phyloP scores from a whole-genome alignment of 2,888 invertebrate genomes.

The Psylliodes chrysocephalus region DNA sequence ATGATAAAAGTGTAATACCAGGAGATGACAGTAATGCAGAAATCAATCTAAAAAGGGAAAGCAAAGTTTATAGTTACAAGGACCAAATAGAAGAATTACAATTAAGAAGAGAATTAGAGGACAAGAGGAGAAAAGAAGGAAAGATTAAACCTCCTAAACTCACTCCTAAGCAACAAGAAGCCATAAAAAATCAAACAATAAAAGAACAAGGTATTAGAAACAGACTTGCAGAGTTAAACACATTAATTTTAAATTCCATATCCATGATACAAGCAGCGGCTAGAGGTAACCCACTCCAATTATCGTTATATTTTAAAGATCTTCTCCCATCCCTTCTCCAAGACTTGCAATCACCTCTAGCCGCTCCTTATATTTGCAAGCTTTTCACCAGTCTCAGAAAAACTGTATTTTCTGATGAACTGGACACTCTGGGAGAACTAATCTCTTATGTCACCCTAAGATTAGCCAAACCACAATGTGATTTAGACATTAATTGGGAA shows the following conservation, averaged over 20 bases:
- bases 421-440: constrained; percentile 67
- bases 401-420: constrained; percentile 66
- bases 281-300: constrained; percentile 66
- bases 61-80: constrained; percentile 95
- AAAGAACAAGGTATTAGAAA: constrained; percentile 85
- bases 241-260: constrained; percentile 63
- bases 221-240: constrained; percentile 68
- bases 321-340: constrained; percentile 70
- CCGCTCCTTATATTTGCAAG: constrained; percentile 74
- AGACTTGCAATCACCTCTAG: constrained; percentile 80
- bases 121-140: constrained; percentile 83
- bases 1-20: constrained; percentile 85
- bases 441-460: constrained; percentile 80
- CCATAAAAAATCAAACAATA: constrained; percentile 83
- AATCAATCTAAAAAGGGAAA: constrained; percentile 92
- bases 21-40: constrained; percentile 65
- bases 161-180: constrained; percentile 92
- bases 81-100: constrained; percentile 96
- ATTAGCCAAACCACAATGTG: constrained; percentile 82
- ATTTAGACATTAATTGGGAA: constrained; percentile 81
- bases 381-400: constrained; percentile 72
- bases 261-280: constrained; percentile 67
- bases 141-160: constrained; percentile 78
- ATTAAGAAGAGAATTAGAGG: constrained; percentile 90
- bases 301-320: constrained; percentile 69